phyloP scores from a whole-genome alignment of 2,113 vertebrate genomes.

The Mormyrus iriodes region DNA sequence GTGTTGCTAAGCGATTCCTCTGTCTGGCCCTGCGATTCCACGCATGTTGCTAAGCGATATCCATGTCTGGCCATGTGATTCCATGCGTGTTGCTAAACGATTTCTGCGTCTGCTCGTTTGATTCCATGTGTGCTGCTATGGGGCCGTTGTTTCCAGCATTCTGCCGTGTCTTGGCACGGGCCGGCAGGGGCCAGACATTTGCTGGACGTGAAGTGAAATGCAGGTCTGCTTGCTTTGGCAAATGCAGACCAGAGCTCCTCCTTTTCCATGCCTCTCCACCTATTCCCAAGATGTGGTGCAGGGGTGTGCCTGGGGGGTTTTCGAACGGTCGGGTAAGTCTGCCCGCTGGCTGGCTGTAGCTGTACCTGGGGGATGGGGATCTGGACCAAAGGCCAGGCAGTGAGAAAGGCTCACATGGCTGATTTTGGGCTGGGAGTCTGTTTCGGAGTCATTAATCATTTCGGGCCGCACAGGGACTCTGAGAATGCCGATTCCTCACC shows the following conservation, averaged over 20 bases:
- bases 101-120: too few relatives aligned
- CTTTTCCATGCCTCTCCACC: neutral
- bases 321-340: neutral
- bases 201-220: constrained; percentile 49
- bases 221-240: constrained; percentile 56
- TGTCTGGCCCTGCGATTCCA: too few relatives aligned
- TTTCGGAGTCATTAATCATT: constrained; percentile 44
- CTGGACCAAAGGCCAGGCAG: constrained; percentile 28
- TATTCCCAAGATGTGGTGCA: constrained; percentile 12
- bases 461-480: constrained; percentile 42
- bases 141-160: too few relatives aligned
- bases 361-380: constrained; percentile 27
- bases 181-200: constrained; percentile 32
- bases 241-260: constrained; percentile 45
- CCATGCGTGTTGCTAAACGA: too few relatives aligned
- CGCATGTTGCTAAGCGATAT: too few relatives aligned
- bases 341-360: neutral
- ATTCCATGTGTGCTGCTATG: neutral
- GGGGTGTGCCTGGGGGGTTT: constrained; percentile 46
- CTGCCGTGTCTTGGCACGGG: constrained; percentile 4
- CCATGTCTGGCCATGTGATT: too few relatives aligned
- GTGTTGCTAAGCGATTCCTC: too few relatives aligned
- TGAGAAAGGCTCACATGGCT: constrained; percentile 23
- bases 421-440: constrained; percentile 24
- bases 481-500: constrained; percentile 41